Evolutionary conservation across 1,140 invertebrate species (phyloP).

Genomic region (Condylostylus longicornis): DNA sequence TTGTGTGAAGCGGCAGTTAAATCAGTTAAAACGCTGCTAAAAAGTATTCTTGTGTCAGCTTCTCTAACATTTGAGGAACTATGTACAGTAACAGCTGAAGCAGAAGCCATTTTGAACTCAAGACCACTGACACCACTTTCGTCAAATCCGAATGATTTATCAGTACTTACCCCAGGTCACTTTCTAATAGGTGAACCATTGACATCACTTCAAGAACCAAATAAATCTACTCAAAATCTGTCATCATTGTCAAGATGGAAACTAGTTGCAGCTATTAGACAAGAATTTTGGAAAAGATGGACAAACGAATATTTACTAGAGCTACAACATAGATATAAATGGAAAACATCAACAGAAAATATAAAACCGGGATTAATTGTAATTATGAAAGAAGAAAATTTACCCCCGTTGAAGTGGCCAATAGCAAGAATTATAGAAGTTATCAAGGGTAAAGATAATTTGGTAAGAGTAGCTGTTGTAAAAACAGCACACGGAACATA

Average conservation of each 20-base stretch:
- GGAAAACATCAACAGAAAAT: slow-evolving; percentile 9
- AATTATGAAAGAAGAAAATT: slow-evolving; percentile 20
- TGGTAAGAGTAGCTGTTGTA: slow-evolving; percentile 16
- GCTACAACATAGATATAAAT: slow-evolving; percentile 18
- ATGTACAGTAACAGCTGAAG: slow-evolving; percentile 12
- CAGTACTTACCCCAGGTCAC: slow-evolving; percentile 14
- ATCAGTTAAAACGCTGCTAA: slow-evolving; percentile 12
- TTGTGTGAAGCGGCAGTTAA: slow-evolving; percentile 14
- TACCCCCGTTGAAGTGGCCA: slow-evolving; percentile 22
- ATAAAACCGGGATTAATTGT: slow-evolving; percentile 20
- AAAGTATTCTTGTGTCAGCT: slow-evolving; percentile 7
- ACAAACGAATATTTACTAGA: slow-evolving; percentile 13
- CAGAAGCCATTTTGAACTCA: slow-evolving; percentile 18
- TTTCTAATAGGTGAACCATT: slow-evolving; percentile 14
- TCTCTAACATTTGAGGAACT: slow-evolving; percentile 15
- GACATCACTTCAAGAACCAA: slow-evolving; percentile 3
- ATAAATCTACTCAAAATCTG: no score
- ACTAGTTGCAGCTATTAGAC: slow-evolving; percentile 2
- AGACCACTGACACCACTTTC: slow-evolving; percentile 10
- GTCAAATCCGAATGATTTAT: slow-evolving; percentile 11
- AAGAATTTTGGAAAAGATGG: slow-evolving; percentile 20
- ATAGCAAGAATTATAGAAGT: slow-evolving; percentile 15
- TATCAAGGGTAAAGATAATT: slow-evolving; percentile 16
- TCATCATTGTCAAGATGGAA: no score
- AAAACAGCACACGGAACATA: slow-evolving; percentile 12